These are phyloP conservation scores for Chromobotia macracanthus DNA, from an alignment of 2,797 vertebrate genomes.

Conservation along the genomic window DNA sequence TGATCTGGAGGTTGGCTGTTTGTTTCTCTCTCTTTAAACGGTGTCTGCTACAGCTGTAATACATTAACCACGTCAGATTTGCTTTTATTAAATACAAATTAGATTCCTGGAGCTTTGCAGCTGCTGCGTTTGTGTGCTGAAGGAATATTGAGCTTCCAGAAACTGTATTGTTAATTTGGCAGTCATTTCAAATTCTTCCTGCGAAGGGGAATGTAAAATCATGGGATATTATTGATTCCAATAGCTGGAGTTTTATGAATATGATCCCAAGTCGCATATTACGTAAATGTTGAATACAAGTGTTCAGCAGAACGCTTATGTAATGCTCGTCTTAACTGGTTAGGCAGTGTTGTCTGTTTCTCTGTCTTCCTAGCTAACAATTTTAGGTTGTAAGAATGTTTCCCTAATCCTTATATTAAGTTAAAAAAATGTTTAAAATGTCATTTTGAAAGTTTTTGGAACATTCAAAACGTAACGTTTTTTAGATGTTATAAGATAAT, in stretches of 20 bases:
- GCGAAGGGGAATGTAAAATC: neutral
- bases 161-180: constrained; percentile 36
- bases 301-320: neutral
- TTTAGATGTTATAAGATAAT: too few species aligned
- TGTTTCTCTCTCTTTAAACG: constrained; percentile 34
- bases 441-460: too few species aligned
- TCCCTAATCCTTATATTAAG: too few species aligned
- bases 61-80: constrained; percentile 55
- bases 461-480: too few species aligned
- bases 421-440: too few species aligned
- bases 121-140: constrained; percentile 45
- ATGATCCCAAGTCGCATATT: neutral
- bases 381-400: too few species aligned
- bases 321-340: too few species aligned
- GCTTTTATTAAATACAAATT: constrained; percentile 56
- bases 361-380: too few species aligned
- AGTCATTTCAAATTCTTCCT: neutral
- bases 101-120: constrained; percentile 52
- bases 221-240: neutral
- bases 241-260: neutral
- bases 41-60: constrained; percentile 50
- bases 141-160: constrained; percentile 44
- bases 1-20: neutral
- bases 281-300: neutral
- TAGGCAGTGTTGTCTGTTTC: too few species aligned